These are phyloP conservation scores for Tinamus major DNA, from an alignment of 2,797 vertebrate species.

Conservation along the genomic window DNA sequence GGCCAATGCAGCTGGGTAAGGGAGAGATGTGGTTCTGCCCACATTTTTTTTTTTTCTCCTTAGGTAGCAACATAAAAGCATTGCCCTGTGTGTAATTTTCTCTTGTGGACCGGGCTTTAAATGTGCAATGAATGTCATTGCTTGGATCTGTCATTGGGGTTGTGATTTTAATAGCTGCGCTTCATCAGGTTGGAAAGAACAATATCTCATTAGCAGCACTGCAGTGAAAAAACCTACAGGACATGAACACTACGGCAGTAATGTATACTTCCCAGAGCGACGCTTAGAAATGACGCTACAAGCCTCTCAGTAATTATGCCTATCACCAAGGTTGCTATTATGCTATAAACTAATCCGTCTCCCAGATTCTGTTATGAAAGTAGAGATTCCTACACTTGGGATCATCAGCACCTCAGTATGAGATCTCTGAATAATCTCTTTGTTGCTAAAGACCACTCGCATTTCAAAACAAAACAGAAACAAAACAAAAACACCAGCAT, in stretches of 20 bases:
- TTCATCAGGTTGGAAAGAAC: background rate
- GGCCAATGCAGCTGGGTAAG: background rate
- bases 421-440: background rate
- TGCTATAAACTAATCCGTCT: background rate
- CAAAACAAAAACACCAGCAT: background rate
- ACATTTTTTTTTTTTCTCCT: background rate
- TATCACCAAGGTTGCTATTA: background rate
- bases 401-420: background rate
- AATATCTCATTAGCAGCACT: background rate
- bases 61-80: fast-evolving
- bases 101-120: too few species aligned
- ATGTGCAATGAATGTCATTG: fast-evolving
- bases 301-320: background rate
- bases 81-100: too few species aligned
- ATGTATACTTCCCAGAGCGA: background rate
- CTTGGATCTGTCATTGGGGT: background rate
- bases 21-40: background rate
- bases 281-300: background rate
- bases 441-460: background rate
- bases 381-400: background rate
- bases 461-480: background rate
- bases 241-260: background rate
- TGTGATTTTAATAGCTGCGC: background rate
- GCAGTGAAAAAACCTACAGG: background rate
- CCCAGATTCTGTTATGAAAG: background rate